Percentiles rank a stretch among this genome's conserved stretches.
These are phyloP conservation scores for Bombus cullumanus DNA, from an alignment of 1,140 invertebrate genomes.

Conservation along the genomic window DNA sequence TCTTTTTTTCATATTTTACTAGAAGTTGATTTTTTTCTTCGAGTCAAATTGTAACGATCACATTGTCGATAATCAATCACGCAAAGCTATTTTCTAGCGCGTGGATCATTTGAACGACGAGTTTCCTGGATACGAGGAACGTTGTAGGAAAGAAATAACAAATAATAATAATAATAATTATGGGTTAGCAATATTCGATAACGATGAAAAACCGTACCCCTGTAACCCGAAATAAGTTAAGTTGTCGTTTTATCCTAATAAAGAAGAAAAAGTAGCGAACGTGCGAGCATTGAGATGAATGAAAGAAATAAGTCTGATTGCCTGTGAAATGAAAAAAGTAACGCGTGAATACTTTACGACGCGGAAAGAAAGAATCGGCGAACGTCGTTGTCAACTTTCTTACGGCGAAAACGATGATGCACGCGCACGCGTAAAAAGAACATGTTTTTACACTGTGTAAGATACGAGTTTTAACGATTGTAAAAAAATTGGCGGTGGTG, in stretches of 20 bases:
- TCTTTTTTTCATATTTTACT: background rate
- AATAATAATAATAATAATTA: background rate
- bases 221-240: slow-evolving; percentile 63
- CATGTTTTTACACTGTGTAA: slow-evolving; percentile 39
- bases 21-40: background rate
- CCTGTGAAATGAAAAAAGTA: background rate
- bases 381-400: background rate
- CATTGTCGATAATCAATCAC: background rate
- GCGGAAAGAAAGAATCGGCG: background rate
- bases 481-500: background rate
- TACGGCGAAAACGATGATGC: background rate
- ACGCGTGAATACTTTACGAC: background rate
- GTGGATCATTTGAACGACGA: background rate
- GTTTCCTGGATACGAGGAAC: background rate
- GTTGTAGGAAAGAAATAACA: background rate
- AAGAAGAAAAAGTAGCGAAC: slow-evolving; percentile 9
- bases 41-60: background rate
- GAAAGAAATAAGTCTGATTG: slow-evolving; percentile 11
- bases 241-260: slow-evolving; percentile 61
- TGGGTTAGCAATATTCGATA: background rate
- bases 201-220: slow-evolving; percentile 12
- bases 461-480: slow-evolving; percentile 21
- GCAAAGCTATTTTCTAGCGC: background rate
- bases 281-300: slow-evolving; percentile 26
- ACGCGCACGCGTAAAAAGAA: slow-evolving; percentile 4